A percentile compares a stretch with the other conserved stretches of the same genome.
Evolutionary conservation across 1,140 invertebrate species (phyloP).

Genomic region (Microplitis mediator): DNA sequence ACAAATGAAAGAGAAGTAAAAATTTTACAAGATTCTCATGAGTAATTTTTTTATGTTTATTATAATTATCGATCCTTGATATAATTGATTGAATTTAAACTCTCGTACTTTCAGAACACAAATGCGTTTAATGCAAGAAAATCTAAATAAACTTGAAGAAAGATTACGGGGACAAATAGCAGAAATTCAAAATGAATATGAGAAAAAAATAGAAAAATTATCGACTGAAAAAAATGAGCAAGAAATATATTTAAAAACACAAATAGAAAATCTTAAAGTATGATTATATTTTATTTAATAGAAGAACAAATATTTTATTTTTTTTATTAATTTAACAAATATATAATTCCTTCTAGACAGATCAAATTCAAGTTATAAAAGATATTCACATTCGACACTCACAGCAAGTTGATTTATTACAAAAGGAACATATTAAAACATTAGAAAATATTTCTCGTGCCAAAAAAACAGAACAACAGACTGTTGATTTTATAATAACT

Average conservation of each 20-base stretch:
- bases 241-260: slow-evolving; percentile 46
- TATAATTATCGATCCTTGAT: neutral
- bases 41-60: slow-evolving; percentile 39
- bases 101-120: slow-evolving; percentile 45
- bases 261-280: slow-evolving; percentile 52
- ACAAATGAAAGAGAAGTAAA: slow-evolving; percentile 52
- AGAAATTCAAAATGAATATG: slow-evolving; percentile 47
- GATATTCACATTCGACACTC: slow-evolving; percentile 48
- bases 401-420: slow-evolving; percentile 46
- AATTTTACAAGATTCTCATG: slow-evolving; percentile 53
- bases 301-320: slow-evolving; percentile 17
- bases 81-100: neutral
- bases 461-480: slow-evolving; percentile 49
- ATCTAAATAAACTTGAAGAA: slow-evolving; percentile 48
- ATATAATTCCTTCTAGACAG: slow-evolving; percentile 38
- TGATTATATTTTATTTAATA: neutral
- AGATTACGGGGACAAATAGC: slow-evolving; percentile 48
- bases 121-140: slow-evolving; percentile 48
- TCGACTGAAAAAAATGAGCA: slow-evolving; percentile 48
- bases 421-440: slow-evolving; percentile 50
- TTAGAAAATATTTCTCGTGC: slow-evolving; percentile 51
- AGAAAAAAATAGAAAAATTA: slow-evolving; percentile 51
- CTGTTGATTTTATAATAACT: slow-evolving; percentile 44
- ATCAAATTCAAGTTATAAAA: slow-evolving; percentile 41
- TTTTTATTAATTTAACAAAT: slow-evolving; percentile 3